A percentile compares a stretch with the other conserved stretches of the same genome.
phyloP scores from a whole-genome alignment of 2,113 vertebrate species.

The Talpa occidentalis region DNA sequence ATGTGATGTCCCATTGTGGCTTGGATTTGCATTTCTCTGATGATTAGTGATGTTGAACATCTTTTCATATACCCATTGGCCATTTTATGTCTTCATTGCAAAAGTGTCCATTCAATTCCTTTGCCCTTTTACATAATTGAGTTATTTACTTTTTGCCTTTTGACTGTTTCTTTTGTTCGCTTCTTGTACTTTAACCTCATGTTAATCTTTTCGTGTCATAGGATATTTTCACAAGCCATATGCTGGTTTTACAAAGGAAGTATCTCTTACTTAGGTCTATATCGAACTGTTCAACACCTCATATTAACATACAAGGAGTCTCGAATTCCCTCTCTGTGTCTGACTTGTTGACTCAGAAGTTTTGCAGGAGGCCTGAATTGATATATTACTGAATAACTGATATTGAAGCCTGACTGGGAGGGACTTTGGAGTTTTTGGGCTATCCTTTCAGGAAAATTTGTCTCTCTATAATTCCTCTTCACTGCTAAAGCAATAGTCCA shows the following conservation, averaged over 20 bases:
- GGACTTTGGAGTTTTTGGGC: background rate
- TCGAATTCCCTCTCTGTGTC: background rate
- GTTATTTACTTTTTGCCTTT: background rate
- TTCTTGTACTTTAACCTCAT: background rate
- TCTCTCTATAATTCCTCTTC: background rate
- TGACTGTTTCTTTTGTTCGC: background rate
- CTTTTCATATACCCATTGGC: no score
- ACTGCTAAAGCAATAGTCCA: background rate
- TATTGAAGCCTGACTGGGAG: background rate
- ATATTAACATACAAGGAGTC: background rate
- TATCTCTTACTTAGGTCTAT: background rate
- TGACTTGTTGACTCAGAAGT: constrained; percentile 6
- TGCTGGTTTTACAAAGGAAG: background rate
- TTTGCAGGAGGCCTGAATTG: background rate
- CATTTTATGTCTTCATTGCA: no score
- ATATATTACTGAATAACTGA: background rate
- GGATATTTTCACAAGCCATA: constrained; percentile 2
- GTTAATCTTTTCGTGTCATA: background rate
- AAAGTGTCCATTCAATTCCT: no score
- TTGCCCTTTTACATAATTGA: background rate
- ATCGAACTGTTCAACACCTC: background rate
- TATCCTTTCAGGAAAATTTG: background rate
- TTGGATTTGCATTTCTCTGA: no score
- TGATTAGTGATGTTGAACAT: no score
- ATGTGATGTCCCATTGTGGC: background rate